These are phyloP conservation scores for Pantherophis vulpinus DNA, from an alignment of 2,797 vertebrate genomes.

Conservation along the genomic window DNA sequence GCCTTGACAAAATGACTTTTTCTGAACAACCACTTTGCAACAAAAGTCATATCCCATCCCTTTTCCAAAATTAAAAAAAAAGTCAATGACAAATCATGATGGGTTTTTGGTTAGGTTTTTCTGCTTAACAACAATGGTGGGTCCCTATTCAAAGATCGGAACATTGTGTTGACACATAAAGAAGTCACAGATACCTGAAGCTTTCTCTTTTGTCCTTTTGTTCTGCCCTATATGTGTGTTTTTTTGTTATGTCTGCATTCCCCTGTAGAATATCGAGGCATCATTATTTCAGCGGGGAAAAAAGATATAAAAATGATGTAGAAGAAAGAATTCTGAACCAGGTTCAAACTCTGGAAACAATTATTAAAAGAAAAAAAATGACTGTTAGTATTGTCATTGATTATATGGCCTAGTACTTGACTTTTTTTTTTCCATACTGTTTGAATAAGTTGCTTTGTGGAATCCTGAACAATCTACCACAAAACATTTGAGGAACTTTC, in stretches of 20 bases:
- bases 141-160: background rate
- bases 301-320: background rate
- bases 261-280: background rate
- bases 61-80: background rate
- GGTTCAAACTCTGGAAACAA: background rate
- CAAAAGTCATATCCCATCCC: background rate
- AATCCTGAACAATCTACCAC: background rate
- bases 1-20: background rate
- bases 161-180: background rate
- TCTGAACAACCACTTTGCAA: background rate
- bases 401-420: background rate
- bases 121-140: background rate
- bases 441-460: background rate
- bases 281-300: conserved; percentile 7
- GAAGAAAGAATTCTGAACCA: background rate
- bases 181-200: background rate
- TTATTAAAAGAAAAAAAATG: conserved; percentile 12
- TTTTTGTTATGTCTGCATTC: background rate
- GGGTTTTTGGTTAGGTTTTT: background rate
- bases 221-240: background rate
- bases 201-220: background rate
- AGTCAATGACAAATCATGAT: background rate
- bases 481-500: background rate
- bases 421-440: background rate
- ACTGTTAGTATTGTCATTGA: background rate